phyloP scores from a whole-genome alignment of 2,888 invertebrate species.

The Vanessa cardui region DNA sequence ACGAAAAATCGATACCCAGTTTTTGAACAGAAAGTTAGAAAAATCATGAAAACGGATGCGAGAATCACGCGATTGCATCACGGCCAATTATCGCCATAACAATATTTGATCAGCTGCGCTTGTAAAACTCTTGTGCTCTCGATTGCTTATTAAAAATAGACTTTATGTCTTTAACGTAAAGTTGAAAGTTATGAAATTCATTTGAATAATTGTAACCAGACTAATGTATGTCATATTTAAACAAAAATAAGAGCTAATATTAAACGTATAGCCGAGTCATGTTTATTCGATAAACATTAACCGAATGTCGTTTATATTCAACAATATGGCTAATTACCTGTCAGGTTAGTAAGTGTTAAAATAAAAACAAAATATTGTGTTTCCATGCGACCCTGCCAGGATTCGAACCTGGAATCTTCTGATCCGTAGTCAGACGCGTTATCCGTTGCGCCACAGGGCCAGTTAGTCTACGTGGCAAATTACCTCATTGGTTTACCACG shows the following conservation, averaged over 20 bases:
- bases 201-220: slow-evolving; percentile 38
- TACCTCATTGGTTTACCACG: background rate
- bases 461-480: slow-evolving; percentile 18
- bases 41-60: slow-evolving; percentile 46
- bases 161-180: slow-evolving; percentile 34
- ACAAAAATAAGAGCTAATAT: slow-evolving; percentile 50
- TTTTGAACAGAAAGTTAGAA: slow-evolving; percentile 35
- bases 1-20: background rate
- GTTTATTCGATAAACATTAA: slow-evolving; percentile 67
- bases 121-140: slow-evolving; percentile 54
- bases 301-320: slow-evolving; percentile 60
- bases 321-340: slow-evolving; percentile 64
- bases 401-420: slow-evolving; percentile 86
- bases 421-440: slow-evolving; percentile 89
- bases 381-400: slow-evolving; percentile 81
- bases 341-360: slow-evolving; percentile 54
- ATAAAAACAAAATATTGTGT: slow-evolving; percentile 38
- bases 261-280: slow-evolving; percentile 50
- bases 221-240: slow-evolving; percentile 52
- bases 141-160: slow-evolving; percentile 39
- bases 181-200: slow-evolving; percentile 40
- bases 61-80: slow-evolving; percentile 79
- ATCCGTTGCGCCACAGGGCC: slow-evolving; percentile 86
- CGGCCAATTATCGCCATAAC: slow-evolving; percentile 79
- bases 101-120: slow-evolving; percentile 82